Evolutionary conservation across 2,113 vertebrate genomes (phyloP), one percentile per base, ranked within the genome.

Genomic region (Corydoras maculifer): DNA sequence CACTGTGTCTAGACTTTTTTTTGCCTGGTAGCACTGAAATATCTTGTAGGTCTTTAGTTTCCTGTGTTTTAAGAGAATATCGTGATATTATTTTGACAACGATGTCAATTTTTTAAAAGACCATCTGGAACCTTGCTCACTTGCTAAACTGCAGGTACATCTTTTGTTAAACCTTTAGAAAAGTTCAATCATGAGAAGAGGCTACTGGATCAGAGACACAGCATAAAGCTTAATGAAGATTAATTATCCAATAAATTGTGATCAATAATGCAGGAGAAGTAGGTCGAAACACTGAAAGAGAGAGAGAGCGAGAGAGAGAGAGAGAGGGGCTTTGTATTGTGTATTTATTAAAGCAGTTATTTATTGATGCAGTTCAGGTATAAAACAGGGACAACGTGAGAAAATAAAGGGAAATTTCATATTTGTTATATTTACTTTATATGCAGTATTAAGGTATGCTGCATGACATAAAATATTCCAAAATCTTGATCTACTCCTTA

Each of bases 181-280:
- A 25, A 25, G 18, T 75, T 75, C 73, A 79, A 73, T 79, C 69
- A 63, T 65, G 3, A 29, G 58, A 30, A 68, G 32, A 77, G 25
- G 82, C 76, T 75, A 74, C 68, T 61, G 69, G 76, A 83, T 84
- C 82, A 84, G 80, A 80, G 75, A 58, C 55, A 59, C 51, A 48
- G 64, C 77, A 76, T 80, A 66, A 79, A 74, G 69, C 51, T 78
- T 87, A 88, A 89, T 85, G 81, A 86, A 86, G 86, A 88, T 79
- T 73, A 85, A 86, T 87, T 81, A 82, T 85, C 83, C 79, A 73
- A 80, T 82, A 79, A 75, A 82, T 81, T 79, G 18, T 69, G 62
- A 86, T 87, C 85, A 76, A 86, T 83, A 82, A 78, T 78, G 73
- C 70, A 81, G 75, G 18, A 25, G 18, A 25, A 25, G 18, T 25